Base-by-base conservation (phyloP, 2,888 invertebrate genomes). In the Fragum fragum region DNA sequence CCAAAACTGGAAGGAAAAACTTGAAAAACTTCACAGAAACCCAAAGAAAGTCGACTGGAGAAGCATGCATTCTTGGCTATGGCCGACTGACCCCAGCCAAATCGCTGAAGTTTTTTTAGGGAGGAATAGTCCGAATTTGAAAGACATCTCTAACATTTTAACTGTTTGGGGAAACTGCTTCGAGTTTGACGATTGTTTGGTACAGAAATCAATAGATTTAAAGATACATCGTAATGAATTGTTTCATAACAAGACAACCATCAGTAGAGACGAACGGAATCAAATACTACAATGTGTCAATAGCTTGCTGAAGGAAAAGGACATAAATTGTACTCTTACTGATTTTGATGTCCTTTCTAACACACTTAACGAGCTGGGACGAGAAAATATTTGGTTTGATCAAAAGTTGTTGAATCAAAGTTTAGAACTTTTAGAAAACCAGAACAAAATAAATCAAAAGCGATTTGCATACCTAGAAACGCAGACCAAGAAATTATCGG, bases 371-470 rank as follows among this genome's bases (percentile, higher is more conserved):
- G 11, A 53, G 18, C 53, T 53, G 6, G 53, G 18, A 18, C 18
- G 21, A 53, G n/a, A 53, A 21, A 53, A 53, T 21, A 21, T 53
- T 53, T 53, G 53, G 53, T 53, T 53, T n/a, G n/a, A 53, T 21
- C n/a, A 53, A 18, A 6, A 16, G 18, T 53, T 53, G 21, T 7
- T 53, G n/a, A 18, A 11, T 53, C 9, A 53, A 53, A 53, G 53
- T 53, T n/a, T 53, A 18, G n/a, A 53, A 21, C 11, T 11, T n/a
- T 21, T 53, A 21, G 53, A 53, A 53, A 53, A 53, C n/a, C 53
- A 53, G 18, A 53, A 53, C 18, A 21, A 53, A 53, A 53, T 6
- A 5, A 53, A 53, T n/a, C 9, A 53, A 11, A n/a, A 16, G 18
- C 53, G 53, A 53, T n/a, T 53, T n/a, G 18, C 9, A 53, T 11